Evolutionary conservation across 2,113 vertebrate genomes (phyloP).

Genomic region (Pachyramphus minor): DNA sequence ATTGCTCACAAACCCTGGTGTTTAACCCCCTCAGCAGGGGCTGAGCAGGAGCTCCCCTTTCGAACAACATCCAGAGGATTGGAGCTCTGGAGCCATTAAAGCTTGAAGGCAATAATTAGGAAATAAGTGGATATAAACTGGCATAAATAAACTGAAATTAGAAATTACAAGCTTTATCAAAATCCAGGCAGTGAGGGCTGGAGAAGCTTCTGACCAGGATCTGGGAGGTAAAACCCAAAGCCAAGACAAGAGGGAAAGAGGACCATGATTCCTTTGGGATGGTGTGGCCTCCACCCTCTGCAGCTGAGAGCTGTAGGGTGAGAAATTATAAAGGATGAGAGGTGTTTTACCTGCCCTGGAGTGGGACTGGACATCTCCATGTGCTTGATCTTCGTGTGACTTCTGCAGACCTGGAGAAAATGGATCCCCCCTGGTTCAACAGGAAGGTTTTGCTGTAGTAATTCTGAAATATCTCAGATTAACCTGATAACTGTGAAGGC

Average conservation of each 20-base stretch:
- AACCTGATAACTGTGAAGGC: not conserved
- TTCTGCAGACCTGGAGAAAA: not conserved
- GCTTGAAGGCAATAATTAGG: not conserved
- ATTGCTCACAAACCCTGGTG: not conserved
- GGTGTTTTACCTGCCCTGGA: too few species aligned
- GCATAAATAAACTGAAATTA: not conserved
- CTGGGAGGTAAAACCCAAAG: not conserved
- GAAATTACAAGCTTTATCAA: not conserved
- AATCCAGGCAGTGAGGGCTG: not conserved
- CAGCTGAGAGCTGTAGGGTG: too few species aligned
- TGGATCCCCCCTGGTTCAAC: not conserved
- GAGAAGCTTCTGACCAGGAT: not conserved
- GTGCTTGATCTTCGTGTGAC: too few species aligned
- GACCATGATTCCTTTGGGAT: not conserved
- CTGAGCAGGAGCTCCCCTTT: not conserved
- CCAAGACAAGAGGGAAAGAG: too few species aligned
- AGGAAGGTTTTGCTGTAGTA: not conserved
- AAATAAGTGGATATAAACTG: not conserved
- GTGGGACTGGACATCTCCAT: too few species aligned
- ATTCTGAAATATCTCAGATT: too few species aligned
- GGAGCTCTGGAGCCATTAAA: not conserved
- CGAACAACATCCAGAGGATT: not conserved
- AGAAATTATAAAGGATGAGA: too few species aligned
- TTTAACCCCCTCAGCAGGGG: not conserved
- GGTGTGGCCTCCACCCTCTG: too few species aligned